These are phyloP conservation scores for Ethmia dodecea DNA, from an alignment of 2,888 invertebrate genomes.

Conservation along the genomic window DNA sequence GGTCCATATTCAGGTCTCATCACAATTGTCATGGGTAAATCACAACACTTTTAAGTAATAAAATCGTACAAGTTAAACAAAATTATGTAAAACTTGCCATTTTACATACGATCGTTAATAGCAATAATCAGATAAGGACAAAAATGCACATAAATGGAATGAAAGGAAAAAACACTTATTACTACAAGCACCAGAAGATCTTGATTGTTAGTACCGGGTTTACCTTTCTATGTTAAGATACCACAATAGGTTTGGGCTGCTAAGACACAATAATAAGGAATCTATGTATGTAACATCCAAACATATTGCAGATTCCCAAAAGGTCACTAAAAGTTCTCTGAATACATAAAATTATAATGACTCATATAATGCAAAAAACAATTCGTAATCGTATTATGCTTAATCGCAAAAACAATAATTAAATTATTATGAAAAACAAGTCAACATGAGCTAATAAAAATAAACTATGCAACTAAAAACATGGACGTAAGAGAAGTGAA, in stretches of 20 bases:
- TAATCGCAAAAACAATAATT: slow-evolving; percentile 62
- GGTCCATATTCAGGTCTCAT: slow-evolving; percentile 56
- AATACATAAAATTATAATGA: slow-evolving; percentile 46
- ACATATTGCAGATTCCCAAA: slow-evolving; percentile 74
- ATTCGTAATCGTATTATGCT: slow-evolving; percentile 63
- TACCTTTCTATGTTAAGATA: slow-evolving; percentile 21
- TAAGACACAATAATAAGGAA: slow-evolving; percentile 1
- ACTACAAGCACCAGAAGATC: slow-evolving; percentile 72
- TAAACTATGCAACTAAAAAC: slow-evolving; percentile 75
- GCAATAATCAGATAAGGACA: slow-evolving; percentile 20
- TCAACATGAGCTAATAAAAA: slow-evolving; percentile 62
- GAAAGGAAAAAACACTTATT: slow-evolving; percentile 56
- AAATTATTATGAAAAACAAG: slow-evolving; percentile 69
- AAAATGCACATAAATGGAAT: slow-evolving; percentile 64
- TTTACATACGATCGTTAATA: slow-evolving; percentile 3
- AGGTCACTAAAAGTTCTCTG: slow-evolving; percentile 45
- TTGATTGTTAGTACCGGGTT: slow-evolving; percentile 43
- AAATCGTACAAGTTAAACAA: too few species aligned
- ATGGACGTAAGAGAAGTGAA: slow-evolving; percentile 71
- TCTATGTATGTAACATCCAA: slow-evolving; percentile 27
- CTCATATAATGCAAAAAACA: slow-evolving; percentile 39
- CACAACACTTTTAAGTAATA: slow-evolving; percentile 27
- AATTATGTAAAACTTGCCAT: too few species aligned
- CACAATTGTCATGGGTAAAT: slow-evolving; percentile 45
- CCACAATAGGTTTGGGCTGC: slow-evolving; percentile 12